Evolutionary conservation across 2,888 invertebrate genomes (phyloP).

Genomic region (Phyllotreta striolata): DNA sequence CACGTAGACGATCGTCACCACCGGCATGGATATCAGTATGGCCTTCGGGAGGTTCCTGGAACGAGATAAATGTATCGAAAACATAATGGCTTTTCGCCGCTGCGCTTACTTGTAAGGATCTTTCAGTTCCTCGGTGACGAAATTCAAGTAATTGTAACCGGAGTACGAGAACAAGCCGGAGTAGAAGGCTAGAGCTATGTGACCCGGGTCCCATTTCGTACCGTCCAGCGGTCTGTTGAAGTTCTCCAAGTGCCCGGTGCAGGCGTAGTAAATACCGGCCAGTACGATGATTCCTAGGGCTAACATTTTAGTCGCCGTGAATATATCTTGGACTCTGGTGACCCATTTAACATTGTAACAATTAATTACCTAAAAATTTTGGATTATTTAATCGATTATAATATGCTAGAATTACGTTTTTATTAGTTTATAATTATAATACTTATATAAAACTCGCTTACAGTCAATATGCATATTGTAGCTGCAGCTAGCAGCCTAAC

Average conservation of each 20-base stretch:
- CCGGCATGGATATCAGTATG: slow-evolving; percentile 90
- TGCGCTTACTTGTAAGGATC: slow-evolving; percentile 77
- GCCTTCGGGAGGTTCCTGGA: slow-evolving; percentile 86
- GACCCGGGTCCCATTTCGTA: slow-evolving; percentile 79
- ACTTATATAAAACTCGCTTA: slow-evolving; percentile 17
- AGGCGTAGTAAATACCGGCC: slow-evolving; percentile 79
- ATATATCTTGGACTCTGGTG: slow-evolving; percentile 91
- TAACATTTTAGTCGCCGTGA: slow-evolving; percentile 89
- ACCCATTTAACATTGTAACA: slow-evolving; percentile 97
- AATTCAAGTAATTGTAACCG: slow-evolving; percentile 93
- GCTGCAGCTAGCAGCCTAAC: slow-evolving; percentile 87
- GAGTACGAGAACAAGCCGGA: slow-evolving; percentile 93
- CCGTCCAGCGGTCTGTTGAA: slow-evolving; percentile 80
- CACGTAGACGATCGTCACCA: slow-evolving; percentile 88
- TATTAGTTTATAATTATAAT: background rate
- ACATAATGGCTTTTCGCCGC: background rate
- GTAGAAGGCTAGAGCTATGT: slow-evolving; percentile 88
- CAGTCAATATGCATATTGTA: slow-evolving; percentile 75
- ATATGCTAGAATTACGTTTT: no score
- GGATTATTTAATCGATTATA: no score
- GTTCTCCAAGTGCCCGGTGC: slow-evolving; percentile 75
- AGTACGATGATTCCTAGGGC: slow-evolving; percentile 85
- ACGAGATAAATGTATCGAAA: slow-evolving; percentile 62
- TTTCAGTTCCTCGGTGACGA: slow-evolving; percentile 90
- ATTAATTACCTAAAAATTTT: slow-evolving; percentile 80